Evolutionary conservation across 2,888 invertebrate species (phyloP), one percentile per base, ranked within the genome.

Genomic region (Dimorphilus gyrociliatus): DNA sequence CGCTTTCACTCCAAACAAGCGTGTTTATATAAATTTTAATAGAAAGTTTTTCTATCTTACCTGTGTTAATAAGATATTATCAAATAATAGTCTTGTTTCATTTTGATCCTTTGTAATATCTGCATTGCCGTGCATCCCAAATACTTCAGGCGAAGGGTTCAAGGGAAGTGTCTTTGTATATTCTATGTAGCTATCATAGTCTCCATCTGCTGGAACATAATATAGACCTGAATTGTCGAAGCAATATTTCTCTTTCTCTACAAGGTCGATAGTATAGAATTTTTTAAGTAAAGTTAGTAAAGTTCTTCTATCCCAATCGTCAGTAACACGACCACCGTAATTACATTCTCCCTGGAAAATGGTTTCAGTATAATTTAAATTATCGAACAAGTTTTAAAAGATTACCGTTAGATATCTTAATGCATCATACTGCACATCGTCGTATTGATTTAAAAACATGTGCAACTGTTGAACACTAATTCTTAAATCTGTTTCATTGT

Each of bases 331-430:
- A 3, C 67, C 67, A 14, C 67, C 67, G 37, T 67, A 67, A 44
- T 67, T 67, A 44, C 67, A 67, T 41, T 66, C 66, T 3, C 66
- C 66, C n/a, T n/a, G n/a, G n/a, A n/a, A n/a, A n/a, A n/a, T n/a
- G n/a, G n/a, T n/a, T n/a, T n/a, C n/a, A n/a, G n/a, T n/a, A n/a
- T n/a, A n/a, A n/a, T n/a, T n/a, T n/a, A n/a, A n/a, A n/a, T n/a
- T n/a, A n/a, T n/a, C n/a, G n/a, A n/a, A n/a, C n/a, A n/a, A n/a
- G n/a, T n/a, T n/a, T n/a, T n/a, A n/a, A n/a, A n/a, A n/a, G n/a
- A n/a, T n/a, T n/a, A n/a, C n/a, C 12, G 66, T 67, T 42, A 67
- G 46, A 47, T 67, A 67, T 21, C 52, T 48, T 23, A 67, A 46
- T 3, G 65, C 66, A 27, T 56, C 62, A 41, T 54, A 65, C 33